Conservation (phyloP, 2,888 invertebrate genomes). For the Polydrusus tereticollis region DNA sequence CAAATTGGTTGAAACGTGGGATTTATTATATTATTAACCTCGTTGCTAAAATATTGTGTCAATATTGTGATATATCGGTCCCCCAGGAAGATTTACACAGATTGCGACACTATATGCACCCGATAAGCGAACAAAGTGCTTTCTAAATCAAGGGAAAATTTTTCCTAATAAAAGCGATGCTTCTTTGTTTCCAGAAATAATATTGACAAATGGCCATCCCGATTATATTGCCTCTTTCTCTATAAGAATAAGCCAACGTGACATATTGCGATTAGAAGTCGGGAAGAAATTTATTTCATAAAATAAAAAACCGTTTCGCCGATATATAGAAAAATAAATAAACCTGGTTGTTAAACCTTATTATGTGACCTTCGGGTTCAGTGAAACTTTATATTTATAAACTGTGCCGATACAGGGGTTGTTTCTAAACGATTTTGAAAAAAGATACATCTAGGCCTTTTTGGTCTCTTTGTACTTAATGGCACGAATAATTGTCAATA, state of each 20-base stretch:
- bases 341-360: conserved; percentile 38
- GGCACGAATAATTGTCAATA: no score
- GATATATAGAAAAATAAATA: conserved; percentile 38
- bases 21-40: conserved; percentile 48
- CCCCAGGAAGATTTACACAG: conserved; percentile 47
- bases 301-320: conserved; percentile 33
- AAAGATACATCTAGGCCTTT: no score
- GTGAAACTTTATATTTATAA: conserved; percentile 25
- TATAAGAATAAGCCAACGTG: conserved; percentile 40
- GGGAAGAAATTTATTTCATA: conserved; percentile 37
- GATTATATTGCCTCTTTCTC: conserved; percentile 44
- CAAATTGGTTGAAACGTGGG: conserved; percentile 44
- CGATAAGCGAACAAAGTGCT: conserved; percentile 49
- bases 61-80: conserved; percentile 48
- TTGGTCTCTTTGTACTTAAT: no score
- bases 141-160: conserved; percentile 47
- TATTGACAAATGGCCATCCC: conserved; percentile 48
- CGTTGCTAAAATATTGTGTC: conserved; percentile 49
- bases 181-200: conserved; percentile 48
- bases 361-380: conserved; percentile 27
- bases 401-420: background rate
- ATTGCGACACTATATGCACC: conserved; percentile 46
- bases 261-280: conserved; percentile 47
- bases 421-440: background rate
- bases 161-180: conserved; percentile 48